Percentiles rank a stretch among this genome's conserved stretches.
Evolutionary conservation across 2,888 invertebrate genomes (phyloP).

Genomic region (Ormyrus labotus): DNA sequence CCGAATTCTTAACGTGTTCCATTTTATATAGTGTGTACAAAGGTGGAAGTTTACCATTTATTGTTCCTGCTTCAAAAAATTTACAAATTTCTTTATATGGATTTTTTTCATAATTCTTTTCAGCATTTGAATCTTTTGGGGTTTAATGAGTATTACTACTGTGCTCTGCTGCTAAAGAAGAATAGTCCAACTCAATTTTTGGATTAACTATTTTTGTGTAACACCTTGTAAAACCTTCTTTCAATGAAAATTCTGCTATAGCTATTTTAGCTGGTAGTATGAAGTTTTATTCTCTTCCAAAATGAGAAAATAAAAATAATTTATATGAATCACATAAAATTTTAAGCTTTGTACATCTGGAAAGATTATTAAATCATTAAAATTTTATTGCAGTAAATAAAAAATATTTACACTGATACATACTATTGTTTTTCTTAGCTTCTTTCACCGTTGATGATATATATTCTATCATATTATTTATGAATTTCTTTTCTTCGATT

Average conservation of each 20-base stretch:
- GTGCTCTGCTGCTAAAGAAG: slow-evolving; percentile 74
- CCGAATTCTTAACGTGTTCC: slow-evolving; percentile 46
- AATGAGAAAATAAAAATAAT: slow-evolving; percentile 68
- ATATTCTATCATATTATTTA: slow-evolving; percentile 62
- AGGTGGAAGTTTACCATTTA: slow-evolving; percentile 68
- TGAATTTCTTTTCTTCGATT: slow-evolving; percentile 57
- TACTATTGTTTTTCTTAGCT: slow-evolving; percentile 59
- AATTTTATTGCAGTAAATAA: slow-evolving; percentile 2
- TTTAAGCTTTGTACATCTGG: slow-evolving; percentile 62
- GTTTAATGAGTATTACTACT: slow-evolving; percentile 76
- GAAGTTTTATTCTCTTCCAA: slow-evolving; percentile 52
- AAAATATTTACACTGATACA: slow-evolving; percentile 5
- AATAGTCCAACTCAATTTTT: slow-evolving; percentile 75
- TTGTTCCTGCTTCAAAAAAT: slow-evolving; percentile 70
- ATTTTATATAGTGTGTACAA: slow-evolving; percentile 72
- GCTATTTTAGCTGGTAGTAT: slow-evolving; percentile 79
- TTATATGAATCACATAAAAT: slow-evolving; percentile 73
- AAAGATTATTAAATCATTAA: slow-evolving; percentile 38
- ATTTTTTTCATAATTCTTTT: slow-evolving; percentile 64
- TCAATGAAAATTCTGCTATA: slow-evolving; percentile 75
- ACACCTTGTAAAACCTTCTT: slow-evolving; percentile 72
- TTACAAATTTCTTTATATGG: slow-evolving; percentile 74
- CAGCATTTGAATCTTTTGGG: slow-evolving; percentile 67
- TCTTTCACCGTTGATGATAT: slow-evolving; percentile 60
- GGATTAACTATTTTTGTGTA: slow-evolving; percentile 74